These are phyloP conservation scores for Sebastes miniatus DNA, from an alignment of 2,797 vertebrate genomes.

Conservation along the genomic window DNA sequence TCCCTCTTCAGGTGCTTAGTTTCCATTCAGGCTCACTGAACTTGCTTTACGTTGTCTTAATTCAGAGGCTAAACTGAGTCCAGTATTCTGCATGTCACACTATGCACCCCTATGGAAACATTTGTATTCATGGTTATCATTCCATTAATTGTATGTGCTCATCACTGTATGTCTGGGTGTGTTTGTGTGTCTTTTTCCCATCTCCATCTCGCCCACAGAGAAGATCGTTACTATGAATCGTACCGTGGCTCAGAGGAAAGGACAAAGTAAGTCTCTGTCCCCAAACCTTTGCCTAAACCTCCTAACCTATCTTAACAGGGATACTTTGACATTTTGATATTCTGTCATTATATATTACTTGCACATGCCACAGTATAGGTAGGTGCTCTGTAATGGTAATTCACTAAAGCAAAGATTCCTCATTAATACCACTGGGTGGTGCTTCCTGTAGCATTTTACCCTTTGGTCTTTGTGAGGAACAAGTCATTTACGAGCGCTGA, in stretches of 20 bases:
- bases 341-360: background rate
- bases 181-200: conserved; percentile 62
- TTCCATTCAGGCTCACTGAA: conserved; percentile 3
- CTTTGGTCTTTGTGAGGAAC: conserved; percentile 19
- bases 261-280: conserved; percentile 82
- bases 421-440: background rate
- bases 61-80: background rate
- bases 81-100: conserved; percentile 23
- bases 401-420: conserved; percentile 5
- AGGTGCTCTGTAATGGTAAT: background rate
- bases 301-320: conserved; percentile 21
- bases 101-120: conserved; percentile 6
- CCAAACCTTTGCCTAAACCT: conserved; percentile 40
- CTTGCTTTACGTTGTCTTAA: conserved; percentile 22
- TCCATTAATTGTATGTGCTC: conserved; percentile 66
- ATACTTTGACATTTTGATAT: conserved; percentile 50
- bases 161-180: conserved; percentile 68
- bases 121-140: conserved; percentile 50
- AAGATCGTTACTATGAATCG: conserved; percentile 87
- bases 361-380: background rate
- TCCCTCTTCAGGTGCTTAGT: background rate
- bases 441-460: conserved; percentile 14
- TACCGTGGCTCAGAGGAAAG: conserved; percentile 85
- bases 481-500: background rate
- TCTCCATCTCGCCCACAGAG: conserved; percentile 79